Evolutionary conservation across 1,140 invertebrate species (phyloP).

Genomic region (Zaprionus ornatus): DNA sequence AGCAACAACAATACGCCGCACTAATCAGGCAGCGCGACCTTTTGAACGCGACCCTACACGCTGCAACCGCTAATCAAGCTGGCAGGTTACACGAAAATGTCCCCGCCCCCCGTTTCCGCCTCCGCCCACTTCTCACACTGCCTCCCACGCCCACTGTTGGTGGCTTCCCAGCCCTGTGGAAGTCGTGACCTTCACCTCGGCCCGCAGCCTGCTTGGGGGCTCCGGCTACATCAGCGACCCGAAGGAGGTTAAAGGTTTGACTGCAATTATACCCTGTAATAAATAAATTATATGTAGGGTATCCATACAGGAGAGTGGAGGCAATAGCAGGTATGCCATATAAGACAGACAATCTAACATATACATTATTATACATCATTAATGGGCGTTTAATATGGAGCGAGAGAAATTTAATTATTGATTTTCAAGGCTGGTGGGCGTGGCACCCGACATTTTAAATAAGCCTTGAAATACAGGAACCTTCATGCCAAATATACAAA

Average conservation of each 20-base stretch:
- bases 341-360: no score
- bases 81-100: slow-evolving; percentile 47
- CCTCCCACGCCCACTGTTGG: background rate
- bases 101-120: background rate
- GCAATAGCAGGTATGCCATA: no score
- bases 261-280: slow-evolving; percentile 4
- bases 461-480: no score
- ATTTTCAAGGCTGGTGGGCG: no score
- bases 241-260: background rate
- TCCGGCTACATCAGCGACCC: background rate
- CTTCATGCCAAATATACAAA: no score
- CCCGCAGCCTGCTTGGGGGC: no score
- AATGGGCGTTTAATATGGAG: no score
- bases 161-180: slow-evolving; percentile 6
- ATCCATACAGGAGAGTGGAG: no score
- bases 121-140: background rate
- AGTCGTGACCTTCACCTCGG: slow-evolving; percentile 51
- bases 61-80: slow-evolving; percentile 80
- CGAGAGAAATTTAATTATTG: no score
- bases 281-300: no score
- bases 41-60: slow-evolving; percentile 34
- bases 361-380: no score
- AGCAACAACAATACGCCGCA: background rate
- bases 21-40: slow-evolving; percentile 32
- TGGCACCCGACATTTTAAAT: no score